These are phyloP conservation scores for Steinernema hermaphroditum DNA, from an alignment of 2,888 invertebrate species.

Conservation along the genomic window DNA sequence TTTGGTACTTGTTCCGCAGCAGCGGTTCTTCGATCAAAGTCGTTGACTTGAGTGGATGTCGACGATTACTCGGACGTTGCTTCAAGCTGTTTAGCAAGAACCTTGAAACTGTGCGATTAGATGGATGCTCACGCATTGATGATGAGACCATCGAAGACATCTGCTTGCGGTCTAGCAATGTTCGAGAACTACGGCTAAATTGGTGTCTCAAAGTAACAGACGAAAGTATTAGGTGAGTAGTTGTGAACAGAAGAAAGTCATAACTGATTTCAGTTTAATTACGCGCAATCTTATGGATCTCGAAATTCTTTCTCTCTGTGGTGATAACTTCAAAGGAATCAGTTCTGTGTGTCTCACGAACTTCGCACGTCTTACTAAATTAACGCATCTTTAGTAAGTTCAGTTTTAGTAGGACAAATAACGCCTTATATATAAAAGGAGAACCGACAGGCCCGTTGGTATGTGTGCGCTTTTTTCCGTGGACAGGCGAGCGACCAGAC, in stretches of 20 bases:
- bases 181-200: slow-evolving; percentile 57
- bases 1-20: slow-evolving; percentile 63
- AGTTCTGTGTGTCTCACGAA: slow-evolving; percentile 44
- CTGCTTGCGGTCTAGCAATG: slow-evolving; percentile 54
- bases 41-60: slow-evolving; percentile 60
- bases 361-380: slow-evolving; percentile 43
- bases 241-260: neutral
- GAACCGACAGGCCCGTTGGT: too few relatives aligned
- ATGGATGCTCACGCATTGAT: slow-evolving; percentile 60
- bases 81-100: slow-evolving; percentile 59
- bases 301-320: slow-evolving; percentile 51
- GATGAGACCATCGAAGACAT: slow-evolving; percentile 63
- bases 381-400: slow-evolving; percentile 15
- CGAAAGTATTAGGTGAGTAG: slow-evolving; percentile 50
- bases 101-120: slow-evolving; percentile 59
- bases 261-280: slow-evolving; percentile 53
- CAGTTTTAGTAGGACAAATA: too few relatives aligned
- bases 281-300: slow-evolving; percentile 57
- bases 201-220: slow-evolving; percentile 59
- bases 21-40: slow-evolving; percentile 50
- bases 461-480: too few relatives aligned
- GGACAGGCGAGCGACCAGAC: too few relatives aligned
- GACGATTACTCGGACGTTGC: slow-evolving; percentile 58
- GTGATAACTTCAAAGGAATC: slow-evolving; percentile 48
- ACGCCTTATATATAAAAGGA: too few relatives aligned